Conservation (phyloP, 2,888 invertebrate genomes). For the Julus scanicus region DNA sequence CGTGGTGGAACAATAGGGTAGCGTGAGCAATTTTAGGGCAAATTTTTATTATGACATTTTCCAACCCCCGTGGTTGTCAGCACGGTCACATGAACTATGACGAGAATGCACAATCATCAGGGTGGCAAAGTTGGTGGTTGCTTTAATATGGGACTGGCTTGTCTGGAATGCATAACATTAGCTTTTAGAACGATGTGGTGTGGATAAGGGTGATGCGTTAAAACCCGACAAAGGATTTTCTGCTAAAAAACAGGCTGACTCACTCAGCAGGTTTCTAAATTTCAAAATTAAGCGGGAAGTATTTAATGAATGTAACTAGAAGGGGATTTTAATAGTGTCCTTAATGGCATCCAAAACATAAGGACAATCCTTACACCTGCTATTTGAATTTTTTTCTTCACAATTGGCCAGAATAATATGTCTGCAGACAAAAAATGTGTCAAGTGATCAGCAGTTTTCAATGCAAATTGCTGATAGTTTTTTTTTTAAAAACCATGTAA, state of each 20-base stretch:
- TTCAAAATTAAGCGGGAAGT: too few relatives aligned
- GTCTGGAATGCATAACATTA: constrained; percentile 41
- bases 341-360: too few relatives aligned
- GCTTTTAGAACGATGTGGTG: constrained; percentile 26
- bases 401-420: too few relatives aligned
- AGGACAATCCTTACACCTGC: too few relatives aligned
- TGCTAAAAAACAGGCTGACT: neutral
- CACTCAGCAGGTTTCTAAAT: too few relatives aligned
- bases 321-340: too few relatives aligned
- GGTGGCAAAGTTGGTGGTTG: constrained; percentile 24
- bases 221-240: neutral
- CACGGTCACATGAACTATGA: constrained; percentile 38
- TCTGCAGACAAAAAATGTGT: too few relatives aligned
- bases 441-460: too few relatives aligned
- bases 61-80: constrained; percentile 43
- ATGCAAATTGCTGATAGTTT: too few relatives aligned
- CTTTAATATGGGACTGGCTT: constrained; percentile 45
- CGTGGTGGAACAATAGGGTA: neutral
- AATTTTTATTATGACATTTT: constrained; percentile 43
- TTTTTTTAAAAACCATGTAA: too few relatives aligned
- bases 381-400: too few relatives aligned
- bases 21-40: constrained; percentile 19
- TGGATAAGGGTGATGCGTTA: neutral
- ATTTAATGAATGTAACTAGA: too few relatives aligned
- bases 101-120: constrained; percentile 36